Evolutionary conservation across 2,888 invertebrate species (phyloP).

Genomic region (Acleris emargana): DNA sequence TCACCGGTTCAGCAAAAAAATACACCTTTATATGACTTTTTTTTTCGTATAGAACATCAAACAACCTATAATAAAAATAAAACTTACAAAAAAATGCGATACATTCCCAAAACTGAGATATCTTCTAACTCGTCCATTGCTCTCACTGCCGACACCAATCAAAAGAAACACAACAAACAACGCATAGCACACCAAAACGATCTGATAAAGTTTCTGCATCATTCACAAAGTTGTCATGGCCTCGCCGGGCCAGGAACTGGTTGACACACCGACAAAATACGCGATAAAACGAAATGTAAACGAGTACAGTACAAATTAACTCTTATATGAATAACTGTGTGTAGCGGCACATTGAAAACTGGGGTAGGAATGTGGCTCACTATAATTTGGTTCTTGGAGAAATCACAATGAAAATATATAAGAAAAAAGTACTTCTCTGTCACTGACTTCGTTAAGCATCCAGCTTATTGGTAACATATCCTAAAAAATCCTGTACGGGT

Average conservation of each 20-base stretch:
- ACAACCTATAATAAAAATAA: conserved; percentile 1
- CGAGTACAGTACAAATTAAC: conserved; percentile 4
- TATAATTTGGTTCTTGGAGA: background rate
- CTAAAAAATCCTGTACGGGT: too few species aligned
- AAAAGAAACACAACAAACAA: conserved; percentile 53
- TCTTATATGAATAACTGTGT: background rate
- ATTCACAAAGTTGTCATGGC: background rate
- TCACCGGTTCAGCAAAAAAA: too few species aligned
- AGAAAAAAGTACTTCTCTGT: too few species aligned
- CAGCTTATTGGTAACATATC: too few species aligned
- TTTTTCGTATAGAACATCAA: too few species aligned
- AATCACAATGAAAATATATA: too few species aligned
- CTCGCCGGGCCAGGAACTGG: background rate
- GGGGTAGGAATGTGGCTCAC: background rate
- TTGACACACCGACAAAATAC: background rate
- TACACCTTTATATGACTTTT: too few species aligned
- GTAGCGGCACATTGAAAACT: conserved; percentile 8
- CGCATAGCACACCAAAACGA: conserved; percentile 57
- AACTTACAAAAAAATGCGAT: conserved; percentile 70
- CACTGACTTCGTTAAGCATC: too few species aligned
- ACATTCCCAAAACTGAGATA: conserved; percentile 63
- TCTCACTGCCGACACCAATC: conserved; percentile 51
- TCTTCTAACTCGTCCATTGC: conserved; percentile 51
- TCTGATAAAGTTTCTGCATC: conserved; percentile 45
- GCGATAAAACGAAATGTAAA: conserved; percentile 22